Evolutionary conservation across 2,113 vertebrate species (phyloP).

Genomic region (Tachysurus fulvidraco): DNA sequence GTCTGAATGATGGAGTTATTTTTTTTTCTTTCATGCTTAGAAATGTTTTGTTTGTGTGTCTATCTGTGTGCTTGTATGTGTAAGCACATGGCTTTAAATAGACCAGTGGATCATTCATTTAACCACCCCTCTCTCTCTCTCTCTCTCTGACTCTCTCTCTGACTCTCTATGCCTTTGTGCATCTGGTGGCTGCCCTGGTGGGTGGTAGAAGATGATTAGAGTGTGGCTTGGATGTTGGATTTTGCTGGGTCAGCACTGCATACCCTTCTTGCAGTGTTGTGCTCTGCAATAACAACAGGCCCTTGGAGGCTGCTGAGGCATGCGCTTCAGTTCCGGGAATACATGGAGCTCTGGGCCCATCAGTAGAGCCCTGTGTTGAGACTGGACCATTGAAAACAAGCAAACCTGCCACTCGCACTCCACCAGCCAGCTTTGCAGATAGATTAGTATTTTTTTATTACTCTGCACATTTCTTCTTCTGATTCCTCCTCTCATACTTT

Average conservation of each 20-base stretch:
- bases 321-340: slow-evolving; percentile 55
- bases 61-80: slow-evolving; percentile 20
- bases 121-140: background rate
- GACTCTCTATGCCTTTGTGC: background rate
- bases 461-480: slow-evolving; percentile 57
- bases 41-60: slow-evolving; percentile 23
- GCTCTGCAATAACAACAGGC: slow-evolving; percentile 67
- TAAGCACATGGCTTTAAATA: slow-evolving; percentile 36
- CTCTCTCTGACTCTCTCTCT: background rate
- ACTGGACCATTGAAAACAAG: slow-evolving; percentile 76
- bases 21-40: slow-evolving; percentile 12
- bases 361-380: slow-evolving; percentile 65
- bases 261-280: slow-evolving; percentile 57
- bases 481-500: slow-evolving; percentile 6
- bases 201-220: slow-evolving; percentile 63
- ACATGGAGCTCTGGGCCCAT: slow-evolving; percentile 26
- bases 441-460: slow-evolving; percentile 70
- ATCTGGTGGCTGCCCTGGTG: slow-evolving; percentile 39
- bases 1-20: background rate
- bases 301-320: slow-evolving; percentile 43
- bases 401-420: slow-evolving; percentile 65
- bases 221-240: slow-evolving; percentile 62
- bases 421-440: slow-evolving; percentile 58
- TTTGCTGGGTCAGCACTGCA: slow-evolving; percentile 69
- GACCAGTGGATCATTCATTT: slow-evolving; percentile 30